phyloP scores from a whole-genome alignment of 2,113 vertebrate genomes.

The Neolamprologus variostigma region DNA sequence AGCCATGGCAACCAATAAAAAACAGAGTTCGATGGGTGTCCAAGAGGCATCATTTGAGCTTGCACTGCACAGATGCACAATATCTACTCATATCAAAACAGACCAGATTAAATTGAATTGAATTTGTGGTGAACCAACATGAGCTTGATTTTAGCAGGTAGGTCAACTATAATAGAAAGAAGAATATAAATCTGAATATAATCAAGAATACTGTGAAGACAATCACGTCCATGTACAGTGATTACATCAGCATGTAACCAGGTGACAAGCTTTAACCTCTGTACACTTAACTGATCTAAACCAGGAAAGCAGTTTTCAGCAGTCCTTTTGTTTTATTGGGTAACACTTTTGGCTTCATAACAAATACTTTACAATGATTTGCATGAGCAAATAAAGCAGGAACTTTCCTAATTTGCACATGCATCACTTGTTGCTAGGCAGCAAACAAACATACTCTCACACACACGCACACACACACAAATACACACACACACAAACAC shows the following conservation, averaged over 20 bases:
- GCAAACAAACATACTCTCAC: slow-evolving; percentile 42
- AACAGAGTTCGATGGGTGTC: background rate
- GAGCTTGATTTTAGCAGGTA: background rate
- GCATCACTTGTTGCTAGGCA: slow-evolving; percentile 59
- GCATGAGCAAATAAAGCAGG: slow-evolving; percentile 40
- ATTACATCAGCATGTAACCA: background rate
- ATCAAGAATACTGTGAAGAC: background rate
- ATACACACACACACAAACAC: slow-evolving; percentile 4
- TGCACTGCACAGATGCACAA: background rate
- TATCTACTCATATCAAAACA: background rate
- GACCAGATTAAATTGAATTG: background rate
- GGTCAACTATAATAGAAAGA: background rate
- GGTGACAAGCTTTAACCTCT: background rate
- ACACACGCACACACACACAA: background rate
- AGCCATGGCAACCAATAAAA: slow-evolving; percentile 14
- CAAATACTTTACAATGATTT: slow-evolving; percentile 21
- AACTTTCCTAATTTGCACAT: slow-evolving; percentile 42
- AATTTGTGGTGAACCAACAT: background rate
- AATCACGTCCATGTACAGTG: background rate
- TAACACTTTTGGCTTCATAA: slow-evolving; percentile 18
- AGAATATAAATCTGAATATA: background rate
- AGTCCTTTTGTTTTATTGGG: slow-evolving; percentile 1
- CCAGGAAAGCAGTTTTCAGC: background rate
- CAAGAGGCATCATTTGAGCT: background rate
- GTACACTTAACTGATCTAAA: background rate